Base-by-base conservation (phyloP, 1,140 invertebrate genomes). In the Physella acuta region DNA sequence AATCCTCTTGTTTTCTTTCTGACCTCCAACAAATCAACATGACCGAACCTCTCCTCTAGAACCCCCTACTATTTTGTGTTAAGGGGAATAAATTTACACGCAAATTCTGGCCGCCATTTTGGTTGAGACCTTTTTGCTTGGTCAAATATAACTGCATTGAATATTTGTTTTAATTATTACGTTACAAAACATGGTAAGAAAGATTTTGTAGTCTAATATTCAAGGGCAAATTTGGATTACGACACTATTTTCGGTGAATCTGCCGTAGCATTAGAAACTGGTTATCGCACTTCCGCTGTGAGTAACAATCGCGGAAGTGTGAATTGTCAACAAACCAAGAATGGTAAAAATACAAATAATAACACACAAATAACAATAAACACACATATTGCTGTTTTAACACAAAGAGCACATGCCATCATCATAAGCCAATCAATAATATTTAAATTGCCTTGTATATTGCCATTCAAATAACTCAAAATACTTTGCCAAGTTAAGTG, bases 61-160 rank as follows among this genome's bases (percentile, higher is more conserved):
- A 53, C 55, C 52, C 55, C 36, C 67, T 26, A 64, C 64, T 61
- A 62, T 71, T 63, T 73, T 60, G 61, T 60, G 34, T 68, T 33
- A 68, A 62, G 58, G 63, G 60, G 65, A 71, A 73, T 71, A 73
- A 75, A 71, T 71, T 76, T 75, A 75, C 78, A 78, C 73, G 75
- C 75, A 76, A 72, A 70, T 71, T 53, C 59, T 76, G 72, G 78
- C 73, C 74, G 78, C 74, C 78, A 76, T 76, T 76, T 78, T 79
- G 72, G 58, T 73, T 71, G 73, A 70, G 73, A 70, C 71, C 75
- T 75, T 76, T 78, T 75, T 71, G 72, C 75, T 73, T 73, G 34
- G 66, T 66, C 72, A 74, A 71, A 65, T 71, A 70, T 71, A 64
- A 66, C 62, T 71, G 70, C 55, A 63, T 65, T 36, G 59, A 64